Base-by-base conservation (phyloP, 2,888 invertebrate species). In the Rhaphigaster nebulosa region DNA sequence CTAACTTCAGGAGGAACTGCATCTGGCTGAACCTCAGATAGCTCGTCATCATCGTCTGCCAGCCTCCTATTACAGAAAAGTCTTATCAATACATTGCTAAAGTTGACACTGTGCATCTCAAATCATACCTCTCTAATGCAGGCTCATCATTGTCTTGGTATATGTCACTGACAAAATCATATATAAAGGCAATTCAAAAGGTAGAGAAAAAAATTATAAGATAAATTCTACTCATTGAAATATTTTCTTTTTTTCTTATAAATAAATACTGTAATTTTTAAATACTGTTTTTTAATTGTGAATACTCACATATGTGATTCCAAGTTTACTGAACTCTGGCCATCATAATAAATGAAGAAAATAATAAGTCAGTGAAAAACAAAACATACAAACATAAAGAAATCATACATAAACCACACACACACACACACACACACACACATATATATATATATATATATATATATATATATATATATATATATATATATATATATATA, bases 1-100 rank as follows among this genome's bases (percentile, higher is more conserved):
- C 99, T 96, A 84, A 99, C 99, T 94, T 99, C 99, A 91, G 97
- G 98, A 76, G 99, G 99, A 89, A 99, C 98, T 23, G 98, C 98
- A 94, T 99, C 98, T 90, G 98, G 98, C 93, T 98, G 98, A 91
- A 99, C 98, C 94, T 98, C 98, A 87, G 98, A 98, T 92, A 99
- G 94, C 94, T 99, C 99, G 94, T 99, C 99, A 94, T 98, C 98
- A 94, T 98, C 98, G 93, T 97, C 97, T 80, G 97, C 97, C 94
- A 97, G 94, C 93, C 97, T 95, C 95, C 97, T 97, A 95, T 91
- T 92, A 84, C 84, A 84, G 41, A 84, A 26, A 45, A n/a, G 0
- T 91, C 4, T 84, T 45, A n/a, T 89, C 65, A 90, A 50, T 50
- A 56, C 38, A 65, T 41, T 26, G 18, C 23, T 26, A 60, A 38